Conservation (phyloP, 2,797 vertebrate genomes). For the Simalia tracyae region DNA sequence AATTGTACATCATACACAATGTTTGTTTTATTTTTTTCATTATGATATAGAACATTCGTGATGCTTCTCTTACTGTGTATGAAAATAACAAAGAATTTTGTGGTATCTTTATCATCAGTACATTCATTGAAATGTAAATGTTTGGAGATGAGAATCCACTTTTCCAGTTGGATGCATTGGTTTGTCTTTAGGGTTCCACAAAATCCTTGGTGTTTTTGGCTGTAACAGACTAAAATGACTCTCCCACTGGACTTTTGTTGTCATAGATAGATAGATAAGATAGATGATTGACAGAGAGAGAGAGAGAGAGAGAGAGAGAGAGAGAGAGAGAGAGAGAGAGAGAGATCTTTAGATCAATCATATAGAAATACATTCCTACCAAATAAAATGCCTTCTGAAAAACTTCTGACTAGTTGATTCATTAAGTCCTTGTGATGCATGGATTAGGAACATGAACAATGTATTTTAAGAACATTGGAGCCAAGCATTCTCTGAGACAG, state of each 20-base stretch:
- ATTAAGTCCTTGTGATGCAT: neutral
- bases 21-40: neutral
- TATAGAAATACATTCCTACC: neutral
- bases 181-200: neutral
- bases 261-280: no score
- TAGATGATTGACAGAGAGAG: no score
- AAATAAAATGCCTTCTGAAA: neutral
- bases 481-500: neutral
- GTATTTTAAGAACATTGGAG: neutral
- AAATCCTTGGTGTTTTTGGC: neutral
- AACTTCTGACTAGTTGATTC: neutral
- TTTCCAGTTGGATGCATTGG: neutral
- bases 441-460: neutral
- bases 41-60: neutral
- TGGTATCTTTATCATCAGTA: neutral
- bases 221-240: neutral
- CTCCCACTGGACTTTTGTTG: neutral
- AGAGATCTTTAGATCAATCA: neutral
- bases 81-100: neutral
- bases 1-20: neutral
- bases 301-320: no score
- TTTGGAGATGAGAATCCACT: neutral
- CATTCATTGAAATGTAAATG: neutral
- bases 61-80: neutral
- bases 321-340: no score